These are phyloP conservation scores for Isaurus tuberculatus DNA, from an alignment of 92 coral and sea anemone genomes.

Conservation along the genomic window DNA sequence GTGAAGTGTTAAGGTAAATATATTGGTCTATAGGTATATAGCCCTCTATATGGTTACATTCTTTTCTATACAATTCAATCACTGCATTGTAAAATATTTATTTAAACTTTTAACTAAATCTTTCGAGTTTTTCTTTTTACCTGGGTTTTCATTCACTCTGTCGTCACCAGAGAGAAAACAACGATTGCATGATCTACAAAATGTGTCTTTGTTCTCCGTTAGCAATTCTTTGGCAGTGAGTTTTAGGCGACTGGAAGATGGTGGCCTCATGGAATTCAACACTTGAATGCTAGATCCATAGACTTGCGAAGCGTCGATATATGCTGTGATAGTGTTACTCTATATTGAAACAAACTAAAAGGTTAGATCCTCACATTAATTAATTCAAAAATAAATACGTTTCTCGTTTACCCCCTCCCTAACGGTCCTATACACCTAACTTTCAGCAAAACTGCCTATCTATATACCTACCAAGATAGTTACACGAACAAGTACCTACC, in stretches of 20 bases:
- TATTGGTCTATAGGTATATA: no score
- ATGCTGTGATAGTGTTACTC: constrained; percentile 63
- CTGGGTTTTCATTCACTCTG: constrained; percentile 72
- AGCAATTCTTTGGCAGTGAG: not conserved
- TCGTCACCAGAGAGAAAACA: constrained; percentile 74
- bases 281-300: constrained; percentile 54
- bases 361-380: not conserved
- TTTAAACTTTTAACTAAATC: not conserved
- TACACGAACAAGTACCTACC: no score
- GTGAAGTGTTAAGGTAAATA: no score
- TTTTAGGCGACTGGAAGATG: constrained; percentile 6
- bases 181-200: constrained; percentile 19
- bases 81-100: no score
- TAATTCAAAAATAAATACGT: not conserved
- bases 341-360: not conserved
- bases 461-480: no score
- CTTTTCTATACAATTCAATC: no score
- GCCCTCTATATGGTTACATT: no score
- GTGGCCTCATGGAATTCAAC: constrained; percentile 39
- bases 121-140: constrained; percentile 9
- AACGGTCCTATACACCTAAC: no score
- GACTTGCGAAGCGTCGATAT: constrained; percentile 73
- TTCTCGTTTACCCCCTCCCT: not conserved
- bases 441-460: no score
- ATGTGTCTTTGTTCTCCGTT: not conserved